These are phyloP conservation scores for Drosophila sordidapex DNA, from an alignment of 2,888 invertebrate species.

Conservation along the genomic window DNA sequence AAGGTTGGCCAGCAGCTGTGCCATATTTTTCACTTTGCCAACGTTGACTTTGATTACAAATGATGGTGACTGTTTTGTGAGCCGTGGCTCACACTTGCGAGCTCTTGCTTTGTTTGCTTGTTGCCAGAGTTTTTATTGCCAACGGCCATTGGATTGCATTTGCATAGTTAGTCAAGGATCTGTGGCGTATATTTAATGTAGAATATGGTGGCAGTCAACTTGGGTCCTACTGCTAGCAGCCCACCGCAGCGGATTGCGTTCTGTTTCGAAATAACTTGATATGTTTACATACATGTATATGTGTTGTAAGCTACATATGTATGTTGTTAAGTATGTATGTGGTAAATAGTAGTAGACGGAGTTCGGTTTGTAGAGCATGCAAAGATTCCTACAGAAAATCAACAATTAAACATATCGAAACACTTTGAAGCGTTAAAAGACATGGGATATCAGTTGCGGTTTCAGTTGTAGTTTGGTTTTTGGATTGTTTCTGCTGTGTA, in stretches of 20 bases:
- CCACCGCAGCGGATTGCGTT: slow-evolving; percentile 42
- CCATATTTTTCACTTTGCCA: slow-evolving; percentile 48
- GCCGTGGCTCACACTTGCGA: slow-evolving; percentile 30
- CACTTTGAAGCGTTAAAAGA: slow-evolving; percentile 13
- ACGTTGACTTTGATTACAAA: slow-evolving; percentile 73
- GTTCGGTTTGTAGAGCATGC: slow-evolving; percentile 52
- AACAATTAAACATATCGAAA: slow-evolving; percentile 48
- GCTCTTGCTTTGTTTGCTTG: slow-evolving; percentile 31
- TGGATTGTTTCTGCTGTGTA: slow-evolving; percentile 18
- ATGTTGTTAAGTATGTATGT: slow-evolving; percentile 7
- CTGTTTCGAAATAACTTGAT: slow-evolving; percentile 35
- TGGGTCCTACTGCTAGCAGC: slow-evolving; percentile 25
- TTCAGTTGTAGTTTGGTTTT: slow-evolving; percentile 16
- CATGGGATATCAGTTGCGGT: slow-evolving; percentile 16
- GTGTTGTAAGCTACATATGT: background rate
- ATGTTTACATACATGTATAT: background rate
- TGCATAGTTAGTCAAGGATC: slow-evolving; percentile 66
- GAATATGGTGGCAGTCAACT: slow-evolving; percentile 30
- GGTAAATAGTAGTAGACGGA: slow-evolving; percentile 9
- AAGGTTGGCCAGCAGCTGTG: slow-evolving; percentile 54
- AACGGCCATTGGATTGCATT: slow-evolving; percentile 61
- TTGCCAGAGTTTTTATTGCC: slow-evolving; percentile 50
- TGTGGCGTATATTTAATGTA: slow-evolving; percentile 45
- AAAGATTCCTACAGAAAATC: slow-evolving; percentile 40
- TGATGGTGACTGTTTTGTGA: slow-evolving; percentile 56